phyloP scores from a whole-genome alignment of 1,140 invertebrate genomes.

The Hermatobates lingyangjiaoensis region DNA sequence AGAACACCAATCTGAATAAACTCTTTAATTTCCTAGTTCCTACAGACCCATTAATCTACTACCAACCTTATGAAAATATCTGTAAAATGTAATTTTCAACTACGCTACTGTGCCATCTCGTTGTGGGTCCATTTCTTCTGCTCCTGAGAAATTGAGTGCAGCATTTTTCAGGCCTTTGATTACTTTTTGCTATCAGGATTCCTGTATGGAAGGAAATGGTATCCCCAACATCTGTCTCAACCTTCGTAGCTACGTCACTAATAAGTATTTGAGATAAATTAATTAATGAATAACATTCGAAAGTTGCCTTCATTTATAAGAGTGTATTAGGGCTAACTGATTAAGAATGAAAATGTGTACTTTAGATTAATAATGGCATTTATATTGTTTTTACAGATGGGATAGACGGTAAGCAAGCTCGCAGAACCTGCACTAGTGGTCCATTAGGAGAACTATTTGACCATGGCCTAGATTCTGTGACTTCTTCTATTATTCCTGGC shows the following conservation, averaged over 20 bases:
- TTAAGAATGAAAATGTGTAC: background rate
- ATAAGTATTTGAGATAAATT: background rate
- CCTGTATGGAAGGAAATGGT: background rate
- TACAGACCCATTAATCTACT: too few species aligned
- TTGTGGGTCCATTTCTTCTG: too few species aligned
- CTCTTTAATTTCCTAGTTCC: too few species aligned
- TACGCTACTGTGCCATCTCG: too few species aligned
- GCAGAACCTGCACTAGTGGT: conserved; percentile 75
- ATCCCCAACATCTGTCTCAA: background rate
- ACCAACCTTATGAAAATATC: too few species aligned
- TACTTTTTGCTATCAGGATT: too few species aligned
- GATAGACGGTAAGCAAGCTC: conserved; percentile 96
- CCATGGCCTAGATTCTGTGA: conserved; percentile 95
- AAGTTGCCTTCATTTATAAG: background rate
- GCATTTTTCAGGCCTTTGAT: too few species aligned
- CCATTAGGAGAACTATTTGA: conserved; percentile 96
- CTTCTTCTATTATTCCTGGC: conserved; percentile 75
- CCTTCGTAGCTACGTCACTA: background rate
- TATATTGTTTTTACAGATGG: conserved; percentile 46
- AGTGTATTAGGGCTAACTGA: background rate
- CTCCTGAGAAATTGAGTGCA: too few species aligned
- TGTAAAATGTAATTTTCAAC: too few species aligned
- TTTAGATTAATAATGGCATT: background rate
- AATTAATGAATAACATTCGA: background rate
- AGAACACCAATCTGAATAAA: too few species aligned